Evolutionary conservation across 2,113 vertebrate genomes (phyloP).

Genomic region (Neoarius graeffei): DNA sequence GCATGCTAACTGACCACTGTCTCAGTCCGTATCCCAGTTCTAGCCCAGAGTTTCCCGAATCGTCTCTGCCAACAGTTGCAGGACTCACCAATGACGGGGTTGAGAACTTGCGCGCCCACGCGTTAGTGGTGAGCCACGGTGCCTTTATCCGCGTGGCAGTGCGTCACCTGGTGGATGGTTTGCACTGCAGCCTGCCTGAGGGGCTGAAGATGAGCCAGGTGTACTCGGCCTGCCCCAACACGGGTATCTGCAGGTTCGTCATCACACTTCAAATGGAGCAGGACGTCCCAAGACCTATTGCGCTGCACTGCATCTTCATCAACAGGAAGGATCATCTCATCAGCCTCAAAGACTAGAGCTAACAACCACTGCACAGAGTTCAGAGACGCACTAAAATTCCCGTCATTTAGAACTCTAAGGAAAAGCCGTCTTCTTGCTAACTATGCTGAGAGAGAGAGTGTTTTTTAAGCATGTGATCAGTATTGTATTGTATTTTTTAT

Average conservation of each 20-base stretch:
- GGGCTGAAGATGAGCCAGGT: slow-evolving; percentile 75
- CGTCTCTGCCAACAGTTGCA: slow-evolving; percentile 33
- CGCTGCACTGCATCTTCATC: slow-evolving; percentile 78
- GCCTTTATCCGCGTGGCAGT: slow-evolving; percentile 87
- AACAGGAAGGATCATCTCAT: slow-evolving; percentile 85
- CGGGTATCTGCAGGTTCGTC: slow-evolving; percentile 86
- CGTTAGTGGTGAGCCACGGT: slow-evolving; percentile 89
- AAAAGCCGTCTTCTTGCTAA: background rate
- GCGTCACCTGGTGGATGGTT: slow-evolving; percentile 83
- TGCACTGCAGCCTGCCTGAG: slow-evolving; percentile 76
- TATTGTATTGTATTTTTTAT: background rate
- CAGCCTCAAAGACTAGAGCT: slow-evolving; percentile 49
- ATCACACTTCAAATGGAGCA: slow-evolving; percentile 70
- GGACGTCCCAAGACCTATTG: slow-evolving; percentile 61
- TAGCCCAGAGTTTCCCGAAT: slow-evolving; percentile 4
- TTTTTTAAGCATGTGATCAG: background rate
- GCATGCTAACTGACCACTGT: slow-evolving; percentile 67
- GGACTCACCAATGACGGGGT: slow-evolving; percentile 51
- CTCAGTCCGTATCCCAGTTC: background rate
- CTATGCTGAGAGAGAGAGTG: background rate
- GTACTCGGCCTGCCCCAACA: slow-evolving; percentile 86
- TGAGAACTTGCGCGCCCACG: slow-evolving; percentile 65
- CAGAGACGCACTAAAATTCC: background rate
- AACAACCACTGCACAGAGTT: background rate
- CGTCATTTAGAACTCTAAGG: slow-evolving; percentile 5